Evolutionary conservation across 2,888 invertebrate species (phyloP).

Genomic region (Alsophila aescularia): DNA sequence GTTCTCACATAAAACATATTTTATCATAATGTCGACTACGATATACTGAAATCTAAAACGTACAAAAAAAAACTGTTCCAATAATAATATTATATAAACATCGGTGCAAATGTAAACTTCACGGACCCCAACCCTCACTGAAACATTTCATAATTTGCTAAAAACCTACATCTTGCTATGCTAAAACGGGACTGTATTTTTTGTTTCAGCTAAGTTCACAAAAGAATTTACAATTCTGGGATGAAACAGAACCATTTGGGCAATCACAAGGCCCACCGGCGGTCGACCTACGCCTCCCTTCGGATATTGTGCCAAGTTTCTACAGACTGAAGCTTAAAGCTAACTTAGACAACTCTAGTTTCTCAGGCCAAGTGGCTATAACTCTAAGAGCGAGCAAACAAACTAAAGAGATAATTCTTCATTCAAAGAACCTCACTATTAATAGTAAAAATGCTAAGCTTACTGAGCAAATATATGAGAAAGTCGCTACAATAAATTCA

Average conservation of each 20-base stretch:
- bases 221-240: conserved; percentile 65
- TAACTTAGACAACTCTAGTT: conserved; percentile 72
- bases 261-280: conserved; percentile 50
- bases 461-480: conserved; percentile 76
- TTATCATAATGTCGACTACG: too few relatives aligned
- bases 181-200: neutral
- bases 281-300: conserved; percentile 72
- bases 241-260: conserved; percentile 72
- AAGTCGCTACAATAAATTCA: conserved; percentile 51
- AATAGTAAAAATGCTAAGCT: conserved; percentile 61
- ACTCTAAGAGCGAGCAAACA: conserved; percentile 67
- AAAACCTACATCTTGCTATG: too few relatives aligned
- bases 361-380: conserved; percentile 76
- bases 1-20: too few relatives aligned
- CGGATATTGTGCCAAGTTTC: conserved; percentile 77
- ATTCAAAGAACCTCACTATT: conserved; percentile 77
- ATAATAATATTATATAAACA: too few relatives aligned
- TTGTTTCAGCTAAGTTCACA: conserved; percentile 41
- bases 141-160: too few relatives aligned
- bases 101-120: too few relatives aligned
- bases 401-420: conserved; percentile 77
- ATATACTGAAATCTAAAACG: too few relatives aligned
- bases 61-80: too few relatives aligned
- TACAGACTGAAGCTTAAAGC: conserved; percentile 85
- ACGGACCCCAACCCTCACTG: too few relatives aligned